Base-by-base conservation (phyloP, 2,113 vertebrate genomes). In the Passer montanus region DNA sequence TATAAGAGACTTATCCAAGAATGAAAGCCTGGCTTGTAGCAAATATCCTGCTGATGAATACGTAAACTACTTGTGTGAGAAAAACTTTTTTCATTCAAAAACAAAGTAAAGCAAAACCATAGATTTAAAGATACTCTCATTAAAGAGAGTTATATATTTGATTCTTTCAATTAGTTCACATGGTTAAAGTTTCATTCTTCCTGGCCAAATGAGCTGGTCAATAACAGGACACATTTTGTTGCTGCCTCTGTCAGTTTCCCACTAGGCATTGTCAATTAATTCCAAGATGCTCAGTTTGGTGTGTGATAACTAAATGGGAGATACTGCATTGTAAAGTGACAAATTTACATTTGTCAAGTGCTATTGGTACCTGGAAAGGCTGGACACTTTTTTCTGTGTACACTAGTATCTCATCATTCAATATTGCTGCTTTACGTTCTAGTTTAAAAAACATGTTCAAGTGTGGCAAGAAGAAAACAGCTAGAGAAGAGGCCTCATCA, bases 371-470 rank as follows among this genome's bases (percentile, higher is more conserved):
- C 21, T 26, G 15, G 43, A 86, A 88, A 67, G 2, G 4, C 10
- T 67, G 39, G n/a, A 37, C 3, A 55, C 4, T 64, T 77, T 75
- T 92, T 91, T 66, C 52, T 84, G 7, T 19, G 13, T 56, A 20
- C 10, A 23, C 22, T 46, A 7, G 37, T 76, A 80, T 66, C 44
- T 88, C 23, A 53, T 52, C 8, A 3, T 53, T 68, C 17, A 59
- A 53, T 84, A 18, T 67, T 60, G 22, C 22, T 82, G 58, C 44
- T 93, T 95, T 93, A 86, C 66, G 76, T 98, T 97, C 76, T 82
- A 99, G 98, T 95, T 98, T 99, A 83, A 98, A 98, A 91, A 98
- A 97, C 44, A 96, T 98, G 97, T 97, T 98, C 90, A 97, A 92
- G 37, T 98, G 98, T 87, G 97, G 96, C 63, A 98, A 97, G 82